These are phyloP conservation scores for Gymnodraco acuticeps DNA, from an alignment of 2,797 vertebrate genomes.

Conservation along the genomic window DNA sequence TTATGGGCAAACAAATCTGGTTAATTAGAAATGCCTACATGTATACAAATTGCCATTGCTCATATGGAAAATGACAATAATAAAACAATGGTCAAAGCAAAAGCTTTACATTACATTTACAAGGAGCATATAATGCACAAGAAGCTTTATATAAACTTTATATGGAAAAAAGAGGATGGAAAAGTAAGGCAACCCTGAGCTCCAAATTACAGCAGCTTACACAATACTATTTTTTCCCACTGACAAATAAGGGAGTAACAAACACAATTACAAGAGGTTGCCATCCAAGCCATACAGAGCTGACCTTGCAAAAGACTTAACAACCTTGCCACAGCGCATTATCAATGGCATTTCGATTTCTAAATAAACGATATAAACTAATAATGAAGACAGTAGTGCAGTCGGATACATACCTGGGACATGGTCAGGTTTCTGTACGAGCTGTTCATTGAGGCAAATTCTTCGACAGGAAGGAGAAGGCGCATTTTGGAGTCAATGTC, in stretches of 20 bases:
- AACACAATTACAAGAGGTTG: slow-evolving; percentile 58
- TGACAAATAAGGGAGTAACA: slow-evolving; percentile 26
- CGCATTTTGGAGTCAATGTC: slow-evolving; percentile 89
- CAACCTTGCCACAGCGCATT: slow-evolving; percentile 16
- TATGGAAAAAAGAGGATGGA: slow-evolving; percentile 53
- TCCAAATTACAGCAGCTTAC: slow-evolving; percentile 46
- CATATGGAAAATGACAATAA: slow-evolving; percentile 5
- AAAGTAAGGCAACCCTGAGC: slow-evolving; percentile 50
- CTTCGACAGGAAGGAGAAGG: slow-evolving; percentile 74
- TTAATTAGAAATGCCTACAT: background rate
- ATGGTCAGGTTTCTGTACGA: slow-evolving; percentile 50
- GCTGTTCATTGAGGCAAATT: slow-evolving; percentile 70
- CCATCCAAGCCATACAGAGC: slow-evolving; percentile 39
- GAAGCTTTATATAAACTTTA: slow-evolving; percentile 17
- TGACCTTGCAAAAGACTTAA: slow-evolving; percentile 51
- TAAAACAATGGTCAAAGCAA: slow-evolving; percentile 5
- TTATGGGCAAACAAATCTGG: background rate
- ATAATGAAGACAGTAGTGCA: slow-evolving; percentile 8
- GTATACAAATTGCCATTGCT: slow-evolving; percentile 1
- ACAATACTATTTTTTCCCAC: slow-evolving; percentile 36
- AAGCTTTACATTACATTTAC: slow-evolving; percentile 27
- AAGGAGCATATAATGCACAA: slow-evolving; percentile 29
- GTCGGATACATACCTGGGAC: slow-evolving; percentile 73
- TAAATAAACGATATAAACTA: slow-evolving; percentile 10
- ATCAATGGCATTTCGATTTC: background rate